Evolutionary conservation across 2,113 vertebrate genomes (phyloP), one percentile per base, ranked within the genome.

Genomic region (Myocastor coypus): DNA sequence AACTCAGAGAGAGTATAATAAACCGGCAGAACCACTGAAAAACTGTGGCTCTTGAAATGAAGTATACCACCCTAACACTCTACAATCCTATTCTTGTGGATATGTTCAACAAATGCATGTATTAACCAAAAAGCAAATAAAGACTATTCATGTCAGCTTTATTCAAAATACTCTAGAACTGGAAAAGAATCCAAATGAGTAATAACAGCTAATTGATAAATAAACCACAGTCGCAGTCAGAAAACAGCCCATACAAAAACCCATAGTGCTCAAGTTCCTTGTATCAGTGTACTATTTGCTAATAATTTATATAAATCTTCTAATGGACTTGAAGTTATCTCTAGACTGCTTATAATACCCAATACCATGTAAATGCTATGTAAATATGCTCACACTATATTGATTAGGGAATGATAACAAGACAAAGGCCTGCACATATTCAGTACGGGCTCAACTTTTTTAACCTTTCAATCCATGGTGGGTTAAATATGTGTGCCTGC

Each of bases 171-270:
- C 55, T 91, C 55, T 32, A 26, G 91, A 89, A 83, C 1, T 42
- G 40, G 52, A 83, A 93, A 93, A 94, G 20, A 26, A 81, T 9
- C 30, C 59, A 95, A 95, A 80, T 64, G 52, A 61, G 34, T 61
- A 77, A 69, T 59, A 93, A 42, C 14, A 94, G 83, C 42, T 85
- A 83, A 92, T 91, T 4, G 69, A 46, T 82, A 92, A 46, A 71
- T 7, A 87, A 17, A 37, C 0, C n/a, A 32, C 16, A 69, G 59
- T 13, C 88, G 75, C 3, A 69, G 46, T 28, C 24, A 19, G 9
- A 4, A 2, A 50, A 5, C 3, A 34, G 71, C 22, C 13, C 57
- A 46, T 32, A 40, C 26, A 19, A 34, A 68, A 80, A 24, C 7
- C 34, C 59, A 55, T 1, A 52, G 57, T 14, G 46, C 2, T 82